Evolutionary conservation across 1,140 invertebrate species (phyloP), one percentile per base, ranked within the genome.

Genomic region (Penaeus vannamei): DNA sequence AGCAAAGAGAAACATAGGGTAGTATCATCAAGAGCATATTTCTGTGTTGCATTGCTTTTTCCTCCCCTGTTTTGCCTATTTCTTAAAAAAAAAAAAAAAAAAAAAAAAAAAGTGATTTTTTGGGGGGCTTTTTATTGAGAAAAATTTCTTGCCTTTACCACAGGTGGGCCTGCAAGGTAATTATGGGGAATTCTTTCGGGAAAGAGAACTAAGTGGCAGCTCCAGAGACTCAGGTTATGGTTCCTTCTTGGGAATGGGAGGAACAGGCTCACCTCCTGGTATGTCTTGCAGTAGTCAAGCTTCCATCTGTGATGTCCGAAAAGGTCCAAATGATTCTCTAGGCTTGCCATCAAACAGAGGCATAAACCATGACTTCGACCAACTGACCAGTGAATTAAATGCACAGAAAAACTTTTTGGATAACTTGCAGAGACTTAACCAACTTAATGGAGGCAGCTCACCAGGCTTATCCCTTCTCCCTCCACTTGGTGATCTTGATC

Each of bases 361-460:
- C 29, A 60, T 90, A 36, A 81, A 23, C 42, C 81, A 86, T 46
- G 89, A 90, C 64, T 90, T 90, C 87, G 85, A 86, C 81, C 81
- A 86, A 59, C 77, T 89, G 42, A 77, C 87, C 32, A 82, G 88
- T 61, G 90, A 91, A 42, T 76, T 86, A n/a, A 90, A 87, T 82
- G 84, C 90, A 66, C 85, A 91, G 76, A 91, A 91, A 83, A 91
- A 91, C 76, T 91, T 91, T 76, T 62, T 91, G 32, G 84, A 91
- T 79, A 91, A 91, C 85, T 46, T 91, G 46, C 85, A 87, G 42
- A 76, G 84, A 53, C 85, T 91, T 10, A 90, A 91, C 82, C 90
- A 91, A 72, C 77, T 91, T n/a, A 90, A 86, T 84, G 85, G 85
- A 32, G 84, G 89, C 59, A 86, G 46, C 64, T 86, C 89, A 20